Evolutionary conservation across 2,113 vertebrate genomes (phyloP), one percentile per base, ranked within the genome.

Genomic region (Lipotes vexillifer): DNA sequence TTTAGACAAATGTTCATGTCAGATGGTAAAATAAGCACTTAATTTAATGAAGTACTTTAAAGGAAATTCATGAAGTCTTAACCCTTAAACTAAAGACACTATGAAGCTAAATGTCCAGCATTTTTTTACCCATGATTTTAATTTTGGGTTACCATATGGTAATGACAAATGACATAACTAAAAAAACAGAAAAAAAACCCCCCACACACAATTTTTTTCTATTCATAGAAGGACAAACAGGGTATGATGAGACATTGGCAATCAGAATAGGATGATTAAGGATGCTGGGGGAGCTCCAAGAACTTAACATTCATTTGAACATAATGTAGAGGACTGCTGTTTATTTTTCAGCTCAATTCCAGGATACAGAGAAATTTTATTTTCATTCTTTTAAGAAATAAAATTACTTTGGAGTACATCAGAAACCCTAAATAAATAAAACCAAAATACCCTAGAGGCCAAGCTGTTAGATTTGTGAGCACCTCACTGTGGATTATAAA

Each of bases 361-460:
- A 71, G 44, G 3, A 84, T 17, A 77, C 6, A 78, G 31, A 3
- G 21, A 66, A 29, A 85, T 83, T 75, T 95, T n/a, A 38, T 59
- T 83, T 96, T 89, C 36, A 90, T 61, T 91, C 8, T 89, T 94
- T 52, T 75, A 88, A 72, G 20, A 87, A 90, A 38, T 66, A 11
- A 71, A 90, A 82, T 65, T 87, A 82, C 0, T 21, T n/a, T 46
- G 31, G 17, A 69, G 49, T 88, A 1, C 4, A 81, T 82, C 75
- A 92, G 46, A 97, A 98, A 59, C 33, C 23, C n/a, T 44, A 61
- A 27, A 57, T 74, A 90, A 90, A n/a, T 77, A 78, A 72, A 94
- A 71, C 52, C 31, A 31, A 88, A 94, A 92, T 33, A 63, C 12
- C 2, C 8, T 68, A 21, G 44, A 90, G 18, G 1, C 3, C 75